A percentile compares a stretch with the other conserved stretches of the same genome.
Evolutionary conservation across 2,113 vertebrate species (phyloP).

Genomic region (Muntiacus muntjak): DNA sequence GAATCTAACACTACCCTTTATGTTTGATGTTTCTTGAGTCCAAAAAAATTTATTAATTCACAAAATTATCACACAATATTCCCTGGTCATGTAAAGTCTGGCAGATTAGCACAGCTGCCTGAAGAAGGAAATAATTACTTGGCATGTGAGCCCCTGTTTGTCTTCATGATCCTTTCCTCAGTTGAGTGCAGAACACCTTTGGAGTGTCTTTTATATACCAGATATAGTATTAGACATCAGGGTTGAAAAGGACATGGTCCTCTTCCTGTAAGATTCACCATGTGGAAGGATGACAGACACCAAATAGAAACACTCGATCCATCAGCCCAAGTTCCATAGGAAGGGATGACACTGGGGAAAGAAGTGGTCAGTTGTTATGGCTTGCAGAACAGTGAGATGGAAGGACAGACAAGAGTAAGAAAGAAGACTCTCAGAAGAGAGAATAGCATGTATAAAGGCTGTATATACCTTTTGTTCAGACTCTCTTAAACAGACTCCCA

Average conservation of each 20-base stretch:
- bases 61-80: background rate
- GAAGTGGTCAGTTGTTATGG: background rate
- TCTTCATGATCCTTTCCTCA: background rate
- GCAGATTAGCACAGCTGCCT: background rate
- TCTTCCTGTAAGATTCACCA: background rate
- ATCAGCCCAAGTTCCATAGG: background rate
- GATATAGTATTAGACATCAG: background rate
- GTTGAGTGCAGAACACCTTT: background rate
- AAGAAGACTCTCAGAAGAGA: background rate
- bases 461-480: background rate
- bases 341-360: background rate
- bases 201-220: background rate
- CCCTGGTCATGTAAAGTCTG: background rate
- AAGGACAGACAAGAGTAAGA: background rate
- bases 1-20: background rate
- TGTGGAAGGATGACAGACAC: background rate
- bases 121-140: background rate
- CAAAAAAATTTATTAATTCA: conserved; percentile 26
- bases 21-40: background rate
- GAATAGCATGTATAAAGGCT: background rate
- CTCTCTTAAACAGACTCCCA: background rate
- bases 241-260: background rate
- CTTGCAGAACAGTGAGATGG: background rate
- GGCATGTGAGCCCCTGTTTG: background rate
- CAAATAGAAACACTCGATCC: background rate